A percentile compares a stretch with the other conserved stretches of the same genome.
Conservation (phyloP, 2,113 vertebrate genomes). For the Pogonocichla stellata region DNA sequence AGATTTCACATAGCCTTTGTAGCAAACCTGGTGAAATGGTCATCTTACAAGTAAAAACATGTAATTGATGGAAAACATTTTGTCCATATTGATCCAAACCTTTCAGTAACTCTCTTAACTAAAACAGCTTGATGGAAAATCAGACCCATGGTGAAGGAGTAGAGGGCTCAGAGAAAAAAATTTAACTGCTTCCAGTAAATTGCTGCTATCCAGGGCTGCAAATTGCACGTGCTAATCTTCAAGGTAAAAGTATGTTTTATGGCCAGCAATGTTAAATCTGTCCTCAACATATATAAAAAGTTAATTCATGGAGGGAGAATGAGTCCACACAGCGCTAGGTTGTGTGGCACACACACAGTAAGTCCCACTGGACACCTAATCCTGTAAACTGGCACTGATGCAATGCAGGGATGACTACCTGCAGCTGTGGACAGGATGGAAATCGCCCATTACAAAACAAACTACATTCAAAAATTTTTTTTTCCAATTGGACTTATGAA, state of each 20-base stretch:
- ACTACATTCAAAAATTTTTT: not conserved
- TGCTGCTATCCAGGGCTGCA: not conserved
- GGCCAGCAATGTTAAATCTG: not conserved
- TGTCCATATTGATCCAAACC: not conserved
- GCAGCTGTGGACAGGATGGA: not conserved
- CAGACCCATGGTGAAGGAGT: not conserved
- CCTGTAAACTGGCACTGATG: not conserved
- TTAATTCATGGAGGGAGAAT: not conserved
- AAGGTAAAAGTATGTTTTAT: not conserved
- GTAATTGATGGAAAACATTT: not conserved
- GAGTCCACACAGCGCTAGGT: not conserved
- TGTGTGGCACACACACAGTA: not conserved
- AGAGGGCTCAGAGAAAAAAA: not conserved
- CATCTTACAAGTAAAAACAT: not conserved
- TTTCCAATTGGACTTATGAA: not conserved
- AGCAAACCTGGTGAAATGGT: not conserved
- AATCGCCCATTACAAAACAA: not conserved
- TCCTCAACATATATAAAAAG: not conserved
- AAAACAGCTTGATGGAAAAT: not conserved
- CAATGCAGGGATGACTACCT: not conserved
- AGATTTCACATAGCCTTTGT: not conserved
- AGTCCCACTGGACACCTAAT: not conserved
- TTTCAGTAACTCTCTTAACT: not conserved
- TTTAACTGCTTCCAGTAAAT: not conserved
- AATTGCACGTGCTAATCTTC: not conserved